Conservation (phyloP, 2,113 vertebrate genomes). For the Thalassarche chlororhynchos region DNA sequence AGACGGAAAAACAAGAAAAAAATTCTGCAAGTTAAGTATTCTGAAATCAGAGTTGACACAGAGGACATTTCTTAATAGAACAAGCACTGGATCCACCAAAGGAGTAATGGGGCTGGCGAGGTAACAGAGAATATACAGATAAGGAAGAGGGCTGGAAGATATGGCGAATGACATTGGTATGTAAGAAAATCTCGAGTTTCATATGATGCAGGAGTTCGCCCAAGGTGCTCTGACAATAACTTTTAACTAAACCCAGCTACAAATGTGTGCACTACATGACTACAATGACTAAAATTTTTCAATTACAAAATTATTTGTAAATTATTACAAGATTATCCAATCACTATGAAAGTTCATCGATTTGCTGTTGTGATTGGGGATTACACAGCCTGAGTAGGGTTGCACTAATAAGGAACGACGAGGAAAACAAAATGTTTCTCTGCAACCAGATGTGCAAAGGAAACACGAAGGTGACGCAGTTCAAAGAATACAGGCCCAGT, state of each 20-base stretch:
- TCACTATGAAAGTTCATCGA: not conserved
- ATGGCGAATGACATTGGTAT: not conserved
- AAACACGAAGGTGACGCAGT: not conserved
- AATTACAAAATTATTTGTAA: not conserved
- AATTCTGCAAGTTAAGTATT: not conserved
- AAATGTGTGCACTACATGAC: not conserved
- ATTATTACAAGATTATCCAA: not conserved
- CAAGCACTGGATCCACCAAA: not conserved
- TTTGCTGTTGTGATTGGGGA: not conserved
- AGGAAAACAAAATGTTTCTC: not conserved
- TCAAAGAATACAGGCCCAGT: not conserved
- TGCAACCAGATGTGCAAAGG: not conserved
- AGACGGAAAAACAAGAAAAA: not conserved
- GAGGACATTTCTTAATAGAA: not conserved
- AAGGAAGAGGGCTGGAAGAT: not conserved
- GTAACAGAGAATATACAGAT: not conserved
- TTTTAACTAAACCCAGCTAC: not conserved
- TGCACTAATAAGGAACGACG: not conserved
- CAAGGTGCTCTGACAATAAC: not conserved
- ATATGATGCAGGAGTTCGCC: not conserved
- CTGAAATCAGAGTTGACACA: not conserved
- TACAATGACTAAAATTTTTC: not conserved
- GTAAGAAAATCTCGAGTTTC: constrained; percentile 1
- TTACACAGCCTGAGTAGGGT: not conserved
- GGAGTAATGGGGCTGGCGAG: not conserved